Base-by-base conservation (phyloP, 2,797 vertebrate genomes). In the Periparus ater region DNA sequence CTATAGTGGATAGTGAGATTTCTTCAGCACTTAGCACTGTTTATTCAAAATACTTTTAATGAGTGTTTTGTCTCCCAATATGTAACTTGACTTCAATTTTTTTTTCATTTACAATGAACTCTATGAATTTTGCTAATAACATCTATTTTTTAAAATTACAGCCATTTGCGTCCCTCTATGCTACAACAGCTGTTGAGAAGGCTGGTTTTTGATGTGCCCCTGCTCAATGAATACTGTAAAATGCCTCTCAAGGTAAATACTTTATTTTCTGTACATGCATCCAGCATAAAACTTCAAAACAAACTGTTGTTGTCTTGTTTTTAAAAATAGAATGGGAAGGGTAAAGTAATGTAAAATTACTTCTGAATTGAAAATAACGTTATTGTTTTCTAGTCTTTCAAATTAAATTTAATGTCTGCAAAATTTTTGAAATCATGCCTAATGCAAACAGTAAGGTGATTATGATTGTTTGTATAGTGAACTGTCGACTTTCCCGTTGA, bases 201-300 rank as follows among this genome's bases (percentile, higher is more conserved):
- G 71, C 98, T 99, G 7, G 99, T 99, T 95, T 99, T 99, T 97
- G 99, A 99, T 82, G 99, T 99, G 83, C 99, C 99, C 19, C 98
- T 99, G 91, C 98, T 99, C 94, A 99, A 98, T 53, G 99, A 99
- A 88, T 99, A 99, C 97, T 99, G 99, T 98, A 99, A 99, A 98
- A 99, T 99, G 99, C 99, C 99, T 93, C 98, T 99, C 17, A 99
- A 99, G 99, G 99, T 99, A 98, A 96, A 73, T 55, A 32, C 13
- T 62, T 6, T 30, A 29, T 14, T 58, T 86, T 61, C 15, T 87
- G 36, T 85, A 57, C 5, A 11, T 8, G 2, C 13, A 6, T 7
- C 27, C 13, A 23, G 3, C 3, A 5, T 57, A 79, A 75, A 84
- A 74, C 11, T 48, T 63, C 25, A 55, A 40, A 51, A 11, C 57